Evolutionary conservation across 1,140 invertebrate species (phyloP).

Genomic region (Cheumatopsyche charites): DNA sequence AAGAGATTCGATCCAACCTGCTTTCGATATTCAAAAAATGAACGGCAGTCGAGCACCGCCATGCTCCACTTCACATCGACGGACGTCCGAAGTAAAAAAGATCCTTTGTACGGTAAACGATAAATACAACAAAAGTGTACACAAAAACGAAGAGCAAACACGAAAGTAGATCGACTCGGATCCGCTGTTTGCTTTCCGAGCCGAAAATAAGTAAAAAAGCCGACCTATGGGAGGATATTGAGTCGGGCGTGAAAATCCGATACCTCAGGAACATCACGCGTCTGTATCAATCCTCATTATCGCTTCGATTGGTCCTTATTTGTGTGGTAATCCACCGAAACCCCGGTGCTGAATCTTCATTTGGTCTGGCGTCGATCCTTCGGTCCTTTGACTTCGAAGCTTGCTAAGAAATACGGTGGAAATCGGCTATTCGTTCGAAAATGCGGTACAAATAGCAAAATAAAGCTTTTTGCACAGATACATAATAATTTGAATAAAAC

Average conservation of each 20-base stretch:
- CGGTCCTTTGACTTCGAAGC: neutral
- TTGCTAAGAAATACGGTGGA: neutral
- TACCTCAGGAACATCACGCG: neutral
- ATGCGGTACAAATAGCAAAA: too few species aligned
- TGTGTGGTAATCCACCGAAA: constrained; percentile 7
- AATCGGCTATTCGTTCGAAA: too few species aligned
- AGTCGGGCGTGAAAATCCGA: neutral
- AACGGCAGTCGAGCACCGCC: neutral
- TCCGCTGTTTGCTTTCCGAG: neutral
- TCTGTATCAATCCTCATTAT: neutral
- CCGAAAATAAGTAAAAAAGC: neutral
- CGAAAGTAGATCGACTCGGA: constrained; percentile 1
- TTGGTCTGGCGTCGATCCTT: neutral
- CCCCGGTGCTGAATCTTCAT: neutral
- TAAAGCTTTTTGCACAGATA: too few species aligned
- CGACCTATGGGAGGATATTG: neutral
- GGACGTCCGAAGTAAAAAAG: neutral
- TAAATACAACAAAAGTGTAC: neutral
- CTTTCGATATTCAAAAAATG: constrained; percentile 3
- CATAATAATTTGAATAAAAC: too few species aligned
- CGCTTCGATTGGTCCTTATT: constrained; percentile 5
- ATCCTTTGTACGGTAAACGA: too few species aligned
- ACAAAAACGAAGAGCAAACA: constrained; percentile 5
- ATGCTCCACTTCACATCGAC: constrained; percentile 14
- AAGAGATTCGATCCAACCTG: constrained; percentile 1